These are phyloP conservation scores for Sinodicranocentrus sp. DNA, from an alignment of 2,888 invertebrate species.

Conservation along the genomic window DNA sequence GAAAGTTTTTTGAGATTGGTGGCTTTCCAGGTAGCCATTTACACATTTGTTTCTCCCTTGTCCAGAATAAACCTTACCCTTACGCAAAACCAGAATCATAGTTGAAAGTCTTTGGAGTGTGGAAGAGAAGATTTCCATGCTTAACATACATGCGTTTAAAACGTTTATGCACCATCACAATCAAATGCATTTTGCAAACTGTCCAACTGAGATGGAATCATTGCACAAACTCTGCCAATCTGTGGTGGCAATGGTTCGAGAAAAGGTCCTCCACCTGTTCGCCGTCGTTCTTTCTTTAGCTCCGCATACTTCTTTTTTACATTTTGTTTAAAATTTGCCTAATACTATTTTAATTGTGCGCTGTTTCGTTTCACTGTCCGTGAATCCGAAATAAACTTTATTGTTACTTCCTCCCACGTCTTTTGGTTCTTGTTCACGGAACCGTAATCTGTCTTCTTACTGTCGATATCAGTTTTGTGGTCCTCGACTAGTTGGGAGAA, in stretches of 20 bases:
- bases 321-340: constrained; percentile 12
- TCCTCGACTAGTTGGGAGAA: neutral
- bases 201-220: neutral
- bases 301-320: neutral
- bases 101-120: constrained; percentile 53
- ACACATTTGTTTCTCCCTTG: too few relatives aligned
- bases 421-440: neutral
- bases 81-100: constrained; percentile 35
- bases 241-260: neutral
- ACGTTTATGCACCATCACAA: neutral
- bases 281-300: too few relatives aligned
- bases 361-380: neutral
- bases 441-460: constrained; percentile 5
- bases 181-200: neutral
- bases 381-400: neutral
- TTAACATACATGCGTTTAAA: constrained; percentile 31
- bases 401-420: neutral
- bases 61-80: too few relatives aligned
- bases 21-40: too few relatives aligned
- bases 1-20: too few relatives aligned
- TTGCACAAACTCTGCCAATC: neutral
- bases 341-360: neutral
- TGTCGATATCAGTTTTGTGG: neutral
- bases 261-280: neutral
- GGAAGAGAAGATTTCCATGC: constrained; percentile 56